Base-by-base conservation (phyloP, 2,888 invertebrate species). In the Plebejus anna region DNA sequence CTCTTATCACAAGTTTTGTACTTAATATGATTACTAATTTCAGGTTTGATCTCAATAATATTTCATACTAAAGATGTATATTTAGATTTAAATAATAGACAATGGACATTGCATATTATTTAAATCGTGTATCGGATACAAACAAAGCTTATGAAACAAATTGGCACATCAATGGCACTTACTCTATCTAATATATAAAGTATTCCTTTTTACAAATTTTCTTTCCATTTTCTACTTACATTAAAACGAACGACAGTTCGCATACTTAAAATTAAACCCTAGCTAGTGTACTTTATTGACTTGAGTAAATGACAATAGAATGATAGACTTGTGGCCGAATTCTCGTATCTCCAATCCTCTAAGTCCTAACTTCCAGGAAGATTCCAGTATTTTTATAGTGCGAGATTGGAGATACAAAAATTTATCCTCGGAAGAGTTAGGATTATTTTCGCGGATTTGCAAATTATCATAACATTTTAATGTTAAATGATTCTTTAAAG, bases 121-220 rank as follows among this genome's bases (percentile, higher is more conserved):
- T 38, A 38, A 3, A 38, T 38, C 38, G 9, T 42, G 42, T 7
- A 42, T 61, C 9, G 2, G 61, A 61, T 11, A 22, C 7, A 28
- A 66, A 66, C 4, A 5, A 32, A 32, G 32, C 66, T 71, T 71
- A 71, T 42, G 42, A 42, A 71, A 71, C 28, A 47, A 73, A 73
- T 73, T 73, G 73, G 73, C 73, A 73, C 73, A 73, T 73, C 28
- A 51, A 73, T 73, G 73, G 73, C 73, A 73, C 73, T 73, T 55
- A 51, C 22, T 1, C 72, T 61, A 66, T 66, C 66, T 13, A 66
- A 66, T 66, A 66, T 66, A 32, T 66, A 73, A 73, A 73, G 11
- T 22, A 47, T 72, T 22, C n/a, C 47, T 42, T 72, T 71, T 71
- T 71, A 71, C 38, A 42, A 42, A 9, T 71, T 71, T 71, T 28